A percentile compares a stretch with the other conserved stretches of the same genome.
Conservation (phyloP, 2,797 vertebrate genomes). For the Syngnathus rostellatus region DNA sequence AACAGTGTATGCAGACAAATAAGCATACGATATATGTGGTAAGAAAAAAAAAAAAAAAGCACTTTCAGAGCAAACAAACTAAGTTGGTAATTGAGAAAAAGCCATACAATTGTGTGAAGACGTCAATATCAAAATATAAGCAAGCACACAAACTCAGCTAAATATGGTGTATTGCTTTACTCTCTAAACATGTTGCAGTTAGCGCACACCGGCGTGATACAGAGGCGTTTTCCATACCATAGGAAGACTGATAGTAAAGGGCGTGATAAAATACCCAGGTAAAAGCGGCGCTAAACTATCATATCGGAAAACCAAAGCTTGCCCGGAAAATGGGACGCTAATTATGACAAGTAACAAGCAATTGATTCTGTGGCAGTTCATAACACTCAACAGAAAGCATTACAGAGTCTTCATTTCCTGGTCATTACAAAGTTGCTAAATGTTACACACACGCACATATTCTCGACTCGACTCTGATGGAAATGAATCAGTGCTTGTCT, state of each 20-base stretch:
- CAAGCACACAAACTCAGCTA: conserved; percentile 69
- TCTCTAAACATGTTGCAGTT: conserved; percentile 66
- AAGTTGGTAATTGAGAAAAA: conserved; percentile 43
- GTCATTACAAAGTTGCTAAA: conserved; percentile 63
- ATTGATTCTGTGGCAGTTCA: conserved; percentile 49
- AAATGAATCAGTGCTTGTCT: conserved; percentile 61
- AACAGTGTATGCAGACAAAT: conserved; percentile 62
- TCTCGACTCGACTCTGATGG: conserved; percentile 44
- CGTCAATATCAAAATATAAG: conserved; percentile 65
- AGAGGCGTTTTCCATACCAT: conserved; percentile 68
- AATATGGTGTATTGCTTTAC: conserved; percentile 75
- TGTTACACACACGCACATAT: conserved; percentile 26
- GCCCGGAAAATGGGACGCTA: conserved; percentile 62
- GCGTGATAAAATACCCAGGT: conserved; percentile 67
- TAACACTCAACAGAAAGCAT: conserved; percentile 47
- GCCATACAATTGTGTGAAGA: conserved; percentile 60
- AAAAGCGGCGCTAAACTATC: conserved; percentile 71
- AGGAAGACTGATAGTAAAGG: conserved; percentile 77
- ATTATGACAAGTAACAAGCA: conserved; percentile 55
- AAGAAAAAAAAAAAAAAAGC: conserved; percentile 45
- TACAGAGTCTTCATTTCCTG: conserved; percentile 48
- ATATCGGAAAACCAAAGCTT: conserved; percentile 70
- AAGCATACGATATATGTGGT: conserved; percentile 51
- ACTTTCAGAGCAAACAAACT: conserved; percentile 60
- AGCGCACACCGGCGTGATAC: conserved; percentile 66